phyloP scores from a whole-genome alignment of 2,888 invertebrate species.

The Coleophora deauratella region DNA sequence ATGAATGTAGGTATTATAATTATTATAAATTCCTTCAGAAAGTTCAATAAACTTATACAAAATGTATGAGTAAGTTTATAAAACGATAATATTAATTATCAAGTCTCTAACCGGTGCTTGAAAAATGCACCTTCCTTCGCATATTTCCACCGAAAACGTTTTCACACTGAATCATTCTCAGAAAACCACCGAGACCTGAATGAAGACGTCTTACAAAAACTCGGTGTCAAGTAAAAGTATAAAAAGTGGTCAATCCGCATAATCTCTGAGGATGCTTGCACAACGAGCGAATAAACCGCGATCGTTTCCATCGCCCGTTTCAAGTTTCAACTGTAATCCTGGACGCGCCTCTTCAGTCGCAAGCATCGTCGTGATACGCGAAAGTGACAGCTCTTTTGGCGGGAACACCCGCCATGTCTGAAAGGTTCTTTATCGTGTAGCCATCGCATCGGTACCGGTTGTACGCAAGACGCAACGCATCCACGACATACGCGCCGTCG shows the following conservation, averaged over 20 bases:
- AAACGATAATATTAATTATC: constrained; percentile 7
- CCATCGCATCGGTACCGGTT: constrained; percentile 57
- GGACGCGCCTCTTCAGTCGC: constrained; percentile 25
- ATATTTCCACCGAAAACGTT: constrained; percentile 19
- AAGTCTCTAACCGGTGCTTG: constrained; percentile 4
- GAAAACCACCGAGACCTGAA: constrained; percentile 32
- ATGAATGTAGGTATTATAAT: too few relatives aligned
- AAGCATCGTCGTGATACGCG: constrained; percentile 28
- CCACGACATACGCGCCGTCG: constrained; percentile 41
- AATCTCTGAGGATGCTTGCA: constrained; percentile 12
- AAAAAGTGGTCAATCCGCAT: constrained; percentile 33
- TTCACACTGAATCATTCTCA: constrained; percentile 24
- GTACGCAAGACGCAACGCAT: constrained; percentile 23
- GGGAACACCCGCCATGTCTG: constrained; percentile 34
- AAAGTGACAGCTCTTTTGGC: constrained; percentile 49
- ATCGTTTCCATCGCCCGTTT: constrained; percentile 28
- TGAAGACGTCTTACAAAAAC: constrained; percentile 29
- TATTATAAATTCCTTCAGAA: too few relatives aligned
- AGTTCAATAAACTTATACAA: constrained; percentile 5
- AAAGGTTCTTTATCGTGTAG: constrained; percentile 23
- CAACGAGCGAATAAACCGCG: constrained; percentile 15
- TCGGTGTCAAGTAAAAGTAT: constrained; percentile 30
- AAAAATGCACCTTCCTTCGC: constrained; percentile 19
- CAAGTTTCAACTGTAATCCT: constrained; percentile 25
- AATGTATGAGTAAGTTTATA: not conserved